These are phyloP conservation scores for Petrocephalus schoutedeni DNA, from an alignment of 2,797 vertebrate genomes.

Conservation along the genomic window DNA sequence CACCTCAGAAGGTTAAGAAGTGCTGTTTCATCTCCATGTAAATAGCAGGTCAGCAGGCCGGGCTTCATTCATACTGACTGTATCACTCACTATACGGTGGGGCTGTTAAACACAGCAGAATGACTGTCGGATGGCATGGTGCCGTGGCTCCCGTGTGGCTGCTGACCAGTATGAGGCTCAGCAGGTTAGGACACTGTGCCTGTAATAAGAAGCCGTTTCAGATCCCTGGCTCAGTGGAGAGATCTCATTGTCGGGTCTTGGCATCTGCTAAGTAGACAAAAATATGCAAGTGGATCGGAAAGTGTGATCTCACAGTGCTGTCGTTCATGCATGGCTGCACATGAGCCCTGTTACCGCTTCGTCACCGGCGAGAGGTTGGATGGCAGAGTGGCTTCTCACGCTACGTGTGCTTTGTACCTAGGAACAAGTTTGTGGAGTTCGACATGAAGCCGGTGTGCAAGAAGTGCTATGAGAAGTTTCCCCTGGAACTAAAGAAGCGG, in stretches of 20 bases:
- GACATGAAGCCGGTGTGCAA: slow-evolving; percentile 99
- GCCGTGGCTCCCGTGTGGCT: neutral
- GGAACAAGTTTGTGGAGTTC: slow-evolving; percentile 99
- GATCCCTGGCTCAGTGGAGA: neutral
- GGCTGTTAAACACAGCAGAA: neutral
- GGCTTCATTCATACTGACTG: neutral
- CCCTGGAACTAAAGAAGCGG: slow-evolving; percentile 95
- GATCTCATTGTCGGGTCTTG: neutral
- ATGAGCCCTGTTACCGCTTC: neutral
- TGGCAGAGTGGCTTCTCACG: neutral
- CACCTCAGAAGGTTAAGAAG: neutral
- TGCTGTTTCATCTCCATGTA: neutral
- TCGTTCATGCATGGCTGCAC: neutral
- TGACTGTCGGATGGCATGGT: neutral
- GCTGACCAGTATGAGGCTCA: neutral
- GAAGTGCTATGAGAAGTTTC: slow-evolving; percentile 98
- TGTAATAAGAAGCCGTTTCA: neutral
- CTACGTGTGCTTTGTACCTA: slow-evolving; percentile 42
- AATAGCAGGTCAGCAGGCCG: neutral
- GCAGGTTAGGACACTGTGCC: neutral
- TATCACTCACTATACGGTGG: neutral
- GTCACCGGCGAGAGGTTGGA: neutral
- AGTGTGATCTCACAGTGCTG: neutral
- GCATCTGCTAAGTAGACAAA: neutral
- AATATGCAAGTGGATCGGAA: neutral